Evolutionary conservation across 2,888 invertebrate genomes (phyloP).

Genomic region (Pandemis heparana): DNA sequence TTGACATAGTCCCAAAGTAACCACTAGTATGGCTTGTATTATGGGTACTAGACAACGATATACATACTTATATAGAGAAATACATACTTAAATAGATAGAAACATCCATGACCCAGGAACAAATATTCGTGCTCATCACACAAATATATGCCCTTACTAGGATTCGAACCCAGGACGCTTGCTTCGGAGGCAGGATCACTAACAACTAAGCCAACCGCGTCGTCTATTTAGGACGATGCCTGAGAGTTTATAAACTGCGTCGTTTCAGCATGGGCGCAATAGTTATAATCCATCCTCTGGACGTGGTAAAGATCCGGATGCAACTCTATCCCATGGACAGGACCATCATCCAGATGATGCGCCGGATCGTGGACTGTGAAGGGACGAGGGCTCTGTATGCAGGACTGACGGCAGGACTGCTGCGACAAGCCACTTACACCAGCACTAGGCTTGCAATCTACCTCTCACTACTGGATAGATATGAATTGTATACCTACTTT

Average conservation of each 20-base stretch:
- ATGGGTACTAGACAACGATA: no score
- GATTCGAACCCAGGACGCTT: no score
- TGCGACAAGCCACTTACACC: conserved; percentile 98
- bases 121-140: no score
- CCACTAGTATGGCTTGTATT: no score
- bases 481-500: conserved; percentile 61
- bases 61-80: no score
- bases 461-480: conserved; percentile 92
- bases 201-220: no score
- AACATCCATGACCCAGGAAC: no score
- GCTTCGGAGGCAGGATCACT: no score
- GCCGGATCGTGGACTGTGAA: conserved; percentile 91
- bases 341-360: conserved; percentile 89
- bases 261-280: conserved; percentile 95
- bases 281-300: conserved; percentile 96
- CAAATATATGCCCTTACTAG: no score
- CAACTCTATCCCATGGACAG: conserved; percentile 92
- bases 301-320: conserved; percentile 98
- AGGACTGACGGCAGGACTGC: conserved; percentile 94
- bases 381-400: conserved; percentile 93
- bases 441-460: conserved; percentile 96
- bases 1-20: no score
- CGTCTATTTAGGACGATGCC: no score
- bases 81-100: no score
- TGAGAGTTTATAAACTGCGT: background rate